Evolutionary conservation across 2,113 vertebrate species (phyloP).

Genomic region (Bos javanicus): DNA sequence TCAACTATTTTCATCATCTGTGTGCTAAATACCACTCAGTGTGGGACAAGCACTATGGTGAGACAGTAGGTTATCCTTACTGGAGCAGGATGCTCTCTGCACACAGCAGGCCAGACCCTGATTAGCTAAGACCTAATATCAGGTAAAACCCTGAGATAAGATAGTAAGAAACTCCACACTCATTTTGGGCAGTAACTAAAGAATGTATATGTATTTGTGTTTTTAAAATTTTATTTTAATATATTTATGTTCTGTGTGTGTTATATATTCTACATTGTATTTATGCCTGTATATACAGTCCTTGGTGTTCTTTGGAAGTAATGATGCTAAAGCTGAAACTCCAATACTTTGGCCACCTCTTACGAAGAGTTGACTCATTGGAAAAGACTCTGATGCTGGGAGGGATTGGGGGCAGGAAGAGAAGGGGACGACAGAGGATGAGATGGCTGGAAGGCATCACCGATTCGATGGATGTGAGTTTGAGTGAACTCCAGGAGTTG

Average conservation of each 20-base stretch:
- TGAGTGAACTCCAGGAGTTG: too few relatives aligned
- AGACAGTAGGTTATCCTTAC: not conserved
- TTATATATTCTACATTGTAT: not conserved
- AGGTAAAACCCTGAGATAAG: not conserved
- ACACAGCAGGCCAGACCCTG: not conserved
- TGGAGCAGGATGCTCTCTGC: not conserved
- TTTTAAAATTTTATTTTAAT: not conserved
- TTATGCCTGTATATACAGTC: not conserved
- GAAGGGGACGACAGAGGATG: too few relatives aligned
- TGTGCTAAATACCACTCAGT: not conserved
- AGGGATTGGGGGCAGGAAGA: too few relatives aligned
- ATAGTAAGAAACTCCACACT: not conserved
- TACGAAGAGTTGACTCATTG: too few relatives aligned
- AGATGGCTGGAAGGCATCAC: too few relatives aligned
- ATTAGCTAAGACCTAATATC: too few relatives aligned
- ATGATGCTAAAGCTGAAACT: too few relatives aligned
- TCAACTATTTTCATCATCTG: not conserved
- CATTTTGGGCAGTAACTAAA: not conserved
- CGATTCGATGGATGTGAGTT: rapidly evolving
- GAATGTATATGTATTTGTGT: not conserved
- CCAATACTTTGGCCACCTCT: too few relatives aligned
- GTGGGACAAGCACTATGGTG: not conserved
- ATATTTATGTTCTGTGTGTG: not conserved
- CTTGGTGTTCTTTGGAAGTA: too few relatives aligned
- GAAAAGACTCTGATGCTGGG: too few relatives aligned